These are phyloP conservation scores for Xiphorhynchus erythropygius DNA, from an alignment of 2,797 vertebrate genomes.

Conservation along the genomic window DNA sequence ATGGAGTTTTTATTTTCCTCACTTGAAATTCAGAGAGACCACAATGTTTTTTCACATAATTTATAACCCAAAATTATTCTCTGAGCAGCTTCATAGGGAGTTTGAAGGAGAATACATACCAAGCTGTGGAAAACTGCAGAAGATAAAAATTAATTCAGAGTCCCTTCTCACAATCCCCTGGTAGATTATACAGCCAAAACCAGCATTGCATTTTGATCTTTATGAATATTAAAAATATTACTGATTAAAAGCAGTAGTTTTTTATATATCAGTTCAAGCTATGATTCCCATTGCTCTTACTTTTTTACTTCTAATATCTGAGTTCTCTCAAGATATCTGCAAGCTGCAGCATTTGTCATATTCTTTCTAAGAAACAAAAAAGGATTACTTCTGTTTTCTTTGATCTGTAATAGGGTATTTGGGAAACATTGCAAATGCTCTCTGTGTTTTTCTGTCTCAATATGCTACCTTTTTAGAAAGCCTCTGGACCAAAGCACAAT, in stretches of 20 bases:
- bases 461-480: not conserved
- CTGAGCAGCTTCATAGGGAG: not conserved
- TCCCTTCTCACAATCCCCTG: not conserved
- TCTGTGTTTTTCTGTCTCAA: not conserved
- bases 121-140: not conserved
- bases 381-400: not conserved
- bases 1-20: not conserved
- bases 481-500: not conserved
- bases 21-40: not conserved
- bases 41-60: not conserved
- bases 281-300: not conserved
- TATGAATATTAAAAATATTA: not conserved
- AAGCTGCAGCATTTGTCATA: not conserved
- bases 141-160: not conserved
- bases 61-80: not conserved
- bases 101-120: not conserved
- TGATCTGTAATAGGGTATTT: not conserved
- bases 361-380: not conserved
- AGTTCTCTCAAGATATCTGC: not conserved
- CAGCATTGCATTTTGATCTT: not conserved
- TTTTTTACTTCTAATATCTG: not conserved
- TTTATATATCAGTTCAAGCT: not conserved
- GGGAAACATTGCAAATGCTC: not conserved
- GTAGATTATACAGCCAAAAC: not conserved
- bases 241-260: not conserved